Evolutionary conservation across 2,113 vertebrate genomes (phyloP).

Genomic region (Mobula birostris): DNA sequence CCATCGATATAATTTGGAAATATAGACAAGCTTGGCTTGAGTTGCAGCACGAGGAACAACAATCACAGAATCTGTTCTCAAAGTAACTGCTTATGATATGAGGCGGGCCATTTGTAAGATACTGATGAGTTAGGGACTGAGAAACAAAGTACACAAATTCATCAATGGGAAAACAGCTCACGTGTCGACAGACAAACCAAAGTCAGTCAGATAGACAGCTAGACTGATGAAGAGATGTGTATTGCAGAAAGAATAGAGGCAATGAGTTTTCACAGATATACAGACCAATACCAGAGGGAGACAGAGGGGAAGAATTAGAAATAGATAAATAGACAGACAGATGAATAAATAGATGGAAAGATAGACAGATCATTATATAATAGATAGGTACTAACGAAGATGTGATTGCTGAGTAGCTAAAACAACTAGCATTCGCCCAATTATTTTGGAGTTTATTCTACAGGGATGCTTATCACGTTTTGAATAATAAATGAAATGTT

Average conservation of each 20-base stretch:
- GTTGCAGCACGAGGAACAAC: background rate
- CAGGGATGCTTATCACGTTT: background rate
- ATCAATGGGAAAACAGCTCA: background rate
- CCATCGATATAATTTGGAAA: no score
- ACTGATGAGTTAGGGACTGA: background rate
- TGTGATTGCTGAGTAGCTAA: background rate
- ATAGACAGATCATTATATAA: no score
- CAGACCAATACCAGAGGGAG: no score
- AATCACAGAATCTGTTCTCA: background rate
- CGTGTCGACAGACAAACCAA: background rate
- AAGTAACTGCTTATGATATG: background rate
- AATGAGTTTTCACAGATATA: no score
- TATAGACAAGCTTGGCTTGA: no score
- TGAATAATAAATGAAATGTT: background rate
- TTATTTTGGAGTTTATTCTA: background rate
- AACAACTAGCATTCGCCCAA: background rate
- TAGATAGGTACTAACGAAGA: background rate
- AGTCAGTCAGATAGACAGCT: background rate
- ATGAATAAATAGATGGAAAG: background rate
- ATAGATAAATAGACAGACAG: background rate
- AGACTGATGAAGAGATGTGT: background rate
- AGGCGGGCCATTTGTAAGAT: background rate
- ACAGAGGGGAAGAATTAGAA: no score
- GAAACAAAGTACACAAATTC: background rate
- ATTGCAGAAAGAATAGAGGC: no score